Evolutionary conservation across 2,888 invertebrate species (phyloP), one percentile per base, ranked within the genome.

Genomic region (Xanthorhoe spadicearia): DNA sequence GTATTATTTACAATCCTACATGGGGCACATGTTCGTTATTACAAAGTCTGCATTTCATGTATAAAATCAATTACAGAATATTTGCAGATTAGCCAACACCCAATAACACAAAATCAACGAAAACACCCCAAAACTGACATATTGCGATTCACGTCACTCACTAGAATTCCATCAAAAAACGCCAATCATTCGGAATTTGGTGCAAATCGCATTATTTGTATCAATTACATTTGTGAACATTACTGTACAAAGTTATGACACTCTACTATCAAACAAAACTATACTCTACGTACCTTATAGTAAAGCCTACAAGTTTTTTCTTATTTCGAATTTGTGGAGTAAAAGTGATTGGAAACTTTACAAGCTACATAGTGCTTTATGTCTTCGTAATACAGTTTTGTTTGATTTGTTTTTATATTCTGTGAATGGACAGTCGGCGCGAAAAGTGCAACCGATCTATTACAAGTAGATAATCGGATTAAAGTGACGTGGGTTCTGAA

Each of bases 381-480:
- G 0, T 0, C 4, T 46, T 35, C 0, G 19, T 15, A 35, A 28
- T 55, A 59, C 13, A 49, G 63, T 15, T 52, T 1, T 6, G 35
- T 49, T 59, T 23, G 1, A 32, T 0, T 35, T 35, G 4, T 19
- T 59, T 4, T n/a, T 19, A 23, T n/a, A 50, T 19, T 23, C 19
- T 23, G 58, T 35, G 17, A 72, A 74, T 64, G 72, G 70, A 70
- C 78, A 75, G 69, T 74, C 74, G 72, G 74, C 70, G 75, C 71
- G 77, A 77, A 83, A 88, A 89, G 86, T 86, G 81, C 76, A 78
- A 69, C 79, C 85, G 87, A 91, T 91, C 88, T 84, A 86, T 90
- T 89, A 89, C 90, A 77, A 75, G 71, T n/a, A n/a, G n/a, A n/a
- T 90, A 91, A 91, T 86, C 90, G 82, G 90, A 83, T 91, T 89